Percentiles rank a stretch among this genome's conserved stretches.
Conservation (phyloP, 2,888 invertebrate species). For the Muscina levida region DNA sequence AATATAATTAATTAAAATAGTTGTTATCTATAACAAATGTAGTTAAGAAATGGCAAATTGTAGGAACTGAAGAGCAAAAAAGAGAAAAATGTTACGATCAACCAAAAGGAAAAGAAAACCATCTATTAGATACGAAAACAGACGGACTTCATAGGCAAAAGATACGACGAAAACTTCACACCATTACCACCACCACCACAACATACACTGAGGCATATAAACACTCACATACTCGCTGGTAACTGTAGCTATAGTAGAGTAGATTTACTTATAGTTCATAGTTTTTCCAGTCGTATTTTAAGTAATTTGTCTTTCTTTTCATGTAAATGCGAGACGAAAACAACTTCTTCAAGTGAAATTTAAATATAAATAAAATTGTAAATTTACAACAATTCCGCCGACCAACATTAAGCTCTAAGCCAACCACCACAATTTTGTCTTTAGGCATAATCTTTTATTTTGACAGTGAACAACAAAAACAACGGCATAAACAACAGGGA, state of each 20-base stretch:
- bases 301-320: conserved; percentile 67
- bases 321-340: conserved; percentile 47
- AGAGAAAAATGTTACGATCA: conserved; percentile 13
- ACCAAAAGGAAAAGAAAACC: conserved; percentile 33
- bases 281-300: conserved; percentile 50
- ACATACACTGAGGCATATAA: background rate
- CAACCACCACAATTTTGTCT: conserved; percentile 43
- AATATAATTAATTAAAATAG: conserved; percentile 64
- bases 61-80: conserved; percentile 44
- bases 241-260: background rate
- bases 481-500: conserved; percentile 61
- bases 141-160: conserved; percentile 46
- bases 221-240: background rate
- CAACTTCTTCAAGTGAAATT: conserved; percentile 62
- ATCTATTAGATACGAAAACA: conserved; percentile 40
- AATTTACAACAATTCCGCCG: conserved; percentile 59
- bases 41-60: conserved; percentile 65
- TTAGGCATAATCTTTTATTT: conserved; percentile 67
- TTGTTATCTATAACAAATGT: conserved; percentile 65
- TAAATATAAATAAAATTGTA: conserved; percentile 66
- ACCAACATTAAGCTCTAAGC: conserved; percentile 20
- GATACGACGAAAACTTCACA: conserved; percentile 28
- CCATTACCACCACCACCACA: conserved; percentile 5
- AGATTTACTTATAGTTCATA: conserved; percentile 11
- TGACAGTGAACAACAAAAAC: conserved; percentile 64